phyloP scores from a whole-genome alignment of 2,113 vertebrate genomes.

The Taxidea taxus region DNA sequence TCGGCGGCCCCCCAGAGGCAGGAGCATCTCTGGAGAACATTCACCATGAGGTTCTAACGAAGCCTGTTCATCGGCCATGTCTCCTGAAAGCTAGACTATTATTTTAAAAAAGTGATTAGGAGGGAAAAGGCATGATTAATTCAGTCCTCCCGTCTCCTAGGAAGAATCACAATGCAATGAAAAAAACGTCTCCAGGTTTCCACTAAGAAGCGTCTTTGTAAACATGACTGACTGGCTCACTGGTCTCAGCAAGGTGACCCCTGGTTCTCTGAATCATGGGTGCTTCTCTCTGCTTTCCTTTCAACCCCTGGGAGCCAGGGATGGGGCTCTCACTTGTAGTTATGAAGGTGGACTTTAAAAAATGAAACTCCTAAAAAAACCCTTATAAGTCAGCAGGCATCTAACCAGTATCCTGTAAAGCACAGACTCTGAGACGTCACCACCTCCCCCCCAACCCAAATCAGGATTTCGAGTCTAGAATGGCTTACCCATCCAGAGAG shows the following conservation, averaged over 20 bases:
- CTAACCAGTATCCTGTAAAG: background rate
- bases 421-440: background rate
- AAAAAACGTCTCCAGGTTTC: background rate
- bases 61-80: background rate
- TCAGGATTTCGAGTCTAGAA: background rate
- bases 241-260: fast-evolving
- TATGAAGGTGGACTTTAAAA: background rate
- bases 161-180: background rate
- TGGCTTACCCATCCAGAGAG: background rate
- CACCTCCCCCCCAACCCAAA: too few relatives aligned
- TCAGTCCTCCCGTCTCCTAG: background rate
- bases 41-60: fast-evolving
- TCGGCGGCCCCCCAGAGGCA: background rate
- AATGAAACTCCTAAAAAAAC: background rate
- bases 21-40: background rate
- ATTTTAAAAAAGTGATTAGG: slow-evolving; percentile 30
- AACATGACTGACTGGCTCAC: background rate
- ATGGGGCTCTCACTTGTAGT: background rate
- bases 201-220: background rate
- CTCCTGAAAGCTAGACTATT: background rate
- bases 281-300: background rate
- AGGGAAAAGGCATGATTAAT: background rate
- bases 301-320: background rate
- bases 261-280: background rate
- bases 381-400: background rate